phyloP scores from a whole-genome alignment of 2,888 invertebrate genomes.

The Amphimallon solstitiale region DNA sequence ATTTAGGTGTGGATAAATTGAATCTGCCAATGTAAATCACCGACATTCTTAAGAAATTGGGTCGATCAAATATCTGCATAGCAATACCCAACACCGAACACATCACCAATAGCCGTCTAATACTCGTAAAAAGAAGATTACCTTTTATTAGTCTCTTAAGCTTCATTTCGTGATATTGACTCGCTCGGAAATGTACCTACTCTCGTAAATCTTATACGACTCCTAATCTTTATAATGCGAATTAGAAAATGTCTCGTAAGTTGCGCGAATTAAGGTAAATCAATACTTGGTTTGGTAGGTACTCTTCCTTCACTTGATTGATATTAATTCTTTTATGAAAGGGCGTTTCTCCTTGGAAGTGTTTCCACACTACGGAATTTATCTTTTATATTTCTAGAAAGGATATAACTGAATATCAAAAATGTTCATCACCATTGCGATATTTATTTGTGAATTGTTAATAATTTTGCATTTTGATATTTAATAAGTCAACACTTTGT shows the following conservation, averaged over 20 bases:
- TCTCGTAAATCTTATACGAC: background rate
- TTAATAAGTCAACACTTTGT: too few species aligned
- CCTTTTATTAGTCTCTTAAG: background rate
- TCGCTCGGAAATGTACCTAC: background rate
- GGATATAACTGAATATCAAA: too few species aligned
- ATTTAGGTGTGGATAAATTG: background rate
- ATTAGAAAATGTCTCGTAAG: constrained; percentile 1
- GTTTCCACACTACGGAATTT: too few species aligned
- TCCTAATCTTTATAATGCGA: background rate
- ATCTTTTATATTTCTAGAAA: too few species aligned
- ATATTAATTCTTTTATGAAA: background rate
- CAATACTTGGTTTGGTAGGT: background rate
- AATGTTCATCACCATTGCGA: too few species aligned
- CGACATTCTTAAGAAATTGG: constrained; percentile 5
- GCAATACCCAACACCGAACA: background rate
- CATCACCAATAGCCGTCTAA: background rate
- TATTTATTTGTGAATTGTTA: too few species aligned
- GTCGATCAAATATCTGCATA: constrained; percentile 23
- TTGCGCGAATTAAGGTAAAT: background rate
- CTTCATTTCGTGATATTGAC: background rate
- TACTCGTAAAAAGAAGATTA: background rate
- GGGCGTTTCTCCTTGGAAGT: too few species aligned
- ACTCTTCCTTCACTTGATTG: background rate
- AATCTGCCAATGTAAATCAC: background rate
- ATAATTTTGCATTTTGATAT: too few species aligned